Conservation (phyloP, 2,888 invertebrate species). For the Aproaerema taeniolella region DNA sequence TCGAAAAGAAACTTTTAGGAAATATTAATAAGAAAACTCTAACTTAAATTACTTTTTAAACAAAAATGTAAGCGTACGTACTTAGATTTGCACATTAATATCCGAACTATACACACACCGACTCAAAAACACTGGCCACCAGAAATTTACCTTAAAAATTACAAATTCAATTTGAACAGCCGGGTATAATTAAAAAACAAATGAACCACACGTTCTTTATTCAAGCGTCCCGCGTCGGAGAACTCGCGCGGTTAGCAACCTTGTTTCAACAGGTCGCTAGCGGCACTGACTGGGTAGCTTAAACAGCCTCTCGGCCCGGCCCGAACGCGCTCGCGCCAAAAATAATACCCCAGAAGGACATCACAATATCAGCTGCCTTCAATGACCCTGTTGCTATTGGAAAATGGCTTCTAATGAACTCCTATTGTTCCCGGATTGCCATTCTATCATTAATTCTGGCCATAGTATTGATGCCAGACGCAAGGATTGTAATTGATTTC, state of each 20-base stretch:
- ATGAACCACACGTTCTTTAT: slow-evolving; percentile 25
- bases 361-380: slow-evolving; percentile 52
- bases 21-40: no score
- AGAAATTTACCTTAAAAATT: no score
- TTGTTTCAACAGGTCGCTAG: slow-evolving; percentile 72
- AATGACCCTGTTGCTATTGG: slow-evolving; percentile 63
- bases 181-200: background rate
- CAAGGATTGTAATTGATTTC: no score
- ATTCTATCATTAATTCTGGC: slow-evolving; percentile 38
- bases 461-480: no score
- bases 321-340: slow-evolving; percentile 70
- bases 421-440: slow-evolving; percentile 39
- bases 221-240: slow-evolving; percentile 42
- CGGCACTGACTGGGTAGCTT: slow-evolving; percentile 58
- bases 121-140: slow-evolving; percentile 16
- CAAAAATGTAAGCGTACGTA: no score
- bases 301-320: no score
- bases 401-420: slow-evolving; percentile 59
- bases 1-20: no score
- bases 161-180: no score
- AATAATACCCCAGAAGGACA: slow-evolving; percentile 69
- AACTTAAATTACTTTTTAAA: no score
- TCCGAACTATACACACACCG: no score
- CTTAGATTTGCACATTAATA: no score
- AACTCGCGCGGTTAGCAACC: slow-evolving; percentile 49